Percentiles rank a stretch among this genome's conserved stretches.
Evolutionary conservation across 2,113 vertebrate species (phyloP).

Genomic region (Catharus minimus): DNA sequence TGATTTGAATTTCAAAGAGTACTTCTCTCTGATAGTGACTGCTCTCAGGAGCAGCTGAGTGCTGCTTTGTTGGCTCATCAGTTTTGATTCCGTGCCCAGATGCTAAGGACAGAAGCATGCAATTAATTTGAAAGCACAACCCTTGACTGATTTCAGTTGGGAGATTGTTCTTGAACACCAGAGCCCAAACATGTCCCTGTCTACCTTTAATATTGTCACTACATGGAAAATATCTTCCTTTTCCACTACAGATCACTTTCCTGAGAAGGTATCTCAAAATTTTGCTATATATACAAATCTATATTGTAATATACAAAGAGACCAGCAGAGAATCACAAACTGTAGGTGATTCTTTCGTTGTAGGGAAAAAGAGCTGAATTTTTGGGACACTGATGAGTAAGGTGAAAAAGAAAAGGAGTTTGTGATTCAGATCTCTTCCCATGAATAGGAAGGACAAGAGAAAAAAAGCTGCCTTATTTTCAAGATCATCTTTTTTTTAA

Average conservation of each 20-base stretch:
- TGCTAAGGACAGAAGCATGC: constrained; percentile 9
- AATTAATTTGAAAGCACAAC: constrained; percentile 48
- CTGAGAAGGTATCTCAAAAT: background rate
- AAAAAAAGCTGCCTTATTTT: background rate
- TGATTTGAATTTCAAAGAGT: constrained; percentile 25
- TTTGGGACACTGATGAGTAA: background rate
- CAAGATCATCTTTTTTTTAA: background rate
- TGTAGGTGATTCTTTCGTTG: background rate
- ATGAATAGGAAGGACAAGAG: background rate
- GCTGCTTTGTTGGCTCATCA: constrained; percentile 24
- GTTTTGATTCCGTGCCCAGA: constrained; percentile 45
- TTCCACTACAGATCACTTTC: background rate
- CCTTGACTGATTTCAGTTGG: background rate
- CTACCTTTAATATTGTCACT: background rate
- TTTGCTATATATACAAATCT: background rate
- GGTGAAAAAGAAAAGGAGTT: background rate
- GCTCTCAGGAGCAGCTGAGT: background rate
- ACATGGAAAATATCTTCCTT: background rate
- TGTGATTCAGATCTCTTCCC: background rate
- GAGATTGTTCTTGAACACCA: constrained; percentile 6
- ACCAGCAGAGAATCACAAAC: background rate
- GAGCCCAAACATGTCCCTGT: background rate
- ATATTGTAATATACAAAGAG: background rate
- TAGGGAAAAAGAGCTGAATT: background rate
- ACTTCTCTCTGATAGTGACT: constrained; percentile 19